A percentile compares a stretch with the other conserved stretches of the same genome.
phyloP scores from a whole-genome alignment of 30 jellyfish, hydroid and myxozoan genomes.

The Aurelia sp. region DNA sequence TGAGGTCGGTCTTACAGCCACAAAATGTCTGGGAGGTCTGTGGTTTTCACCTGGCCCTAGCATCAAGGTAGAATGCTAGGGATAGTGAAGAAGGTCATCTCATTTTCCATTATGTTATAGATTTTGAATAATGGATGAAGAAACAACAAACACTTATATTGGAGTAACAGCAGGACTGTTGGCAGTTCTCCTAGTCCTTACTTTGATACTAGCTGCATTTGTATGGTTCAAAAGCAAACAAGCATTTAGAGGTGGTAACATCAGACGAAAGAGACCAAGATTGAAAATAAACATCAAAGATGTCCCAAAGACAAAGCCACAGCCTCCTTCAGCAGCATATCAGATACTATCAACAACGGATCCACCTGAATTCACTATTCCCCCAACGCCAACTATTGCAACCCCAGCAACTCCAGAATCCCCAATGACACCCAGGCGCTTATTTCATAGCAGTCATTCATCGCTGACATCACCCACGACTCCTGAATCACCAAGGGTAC shows the following conservation, averaged over 20 bases:
- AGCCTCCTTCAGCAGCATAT: constrained; percentile 68
- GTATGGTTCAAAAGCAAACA: constrained; percentile 65
- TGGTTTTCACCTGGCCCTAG: no score
- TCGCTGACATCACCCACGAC: not conserved
- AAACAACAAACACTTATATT: constrained; percentile 39
- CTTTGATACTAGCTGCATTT: constrained; percentile 38
- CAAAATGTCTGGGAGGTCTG: no score
- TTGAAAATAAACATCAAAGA: constrained; percentile 46
- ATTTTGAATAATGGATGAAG: constrained; percentile 42
- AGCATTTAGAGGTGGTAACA: constrained; percentile 1
- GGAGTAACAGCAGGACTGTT: constrained; percentile 50
- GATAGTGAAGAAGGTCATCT: no score
- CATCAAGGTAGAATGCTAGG: no score
- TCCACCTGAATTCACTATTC: constrained; percentile 68
- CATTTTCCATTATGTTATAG: not conserved
- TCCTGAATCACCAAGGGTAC: not conserved
- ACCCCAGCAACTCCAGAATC: constrained; percentile 44
- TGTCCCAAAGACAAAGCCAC: constrained; percentile 51
- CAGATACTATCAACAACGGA: constrained; percentile 52
- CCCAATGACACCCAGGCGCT: constrained; percentile 44
- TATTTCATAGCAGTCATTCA: not conserved
- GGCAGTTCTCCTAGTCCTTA: constrained; percentile 46
- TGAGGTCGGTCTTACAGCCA: no score
- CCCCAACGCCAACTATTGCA: constrained; percentile 60
- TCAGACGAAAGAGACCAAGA: constrained; percentile 53